Base-by-base conservation (phyloP, 2,888 invertebrate genomes). In the Gnatocerus cornutus region DNA sequence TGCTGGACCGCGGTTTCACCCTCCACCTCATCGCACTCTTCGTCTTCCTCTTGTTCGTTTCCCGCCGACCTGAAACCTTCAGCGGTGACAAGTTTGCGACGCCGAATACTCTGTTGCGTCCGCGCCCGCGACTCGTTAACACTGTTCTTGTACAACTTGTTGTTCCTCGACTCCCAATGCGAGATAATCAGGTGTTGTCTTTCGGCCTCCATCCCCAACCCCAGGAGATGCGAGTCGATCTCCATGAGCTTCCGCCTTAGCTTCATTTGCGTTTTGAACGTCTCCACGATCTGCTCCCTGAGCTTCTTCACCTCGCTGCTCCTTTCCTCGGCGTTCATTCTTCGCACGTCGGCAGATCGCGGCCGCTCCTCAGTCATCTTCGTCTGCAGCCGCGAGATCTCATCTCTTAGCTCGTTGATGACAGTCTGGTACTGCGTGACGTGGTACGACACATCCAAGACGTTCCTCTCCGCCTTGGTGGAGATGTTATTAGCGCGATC, bases 261-360 rank as follows among this genome's bases (percentile, higher is more conserved):
- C 72, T 95, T 91, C 96, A 97, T 97, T 84, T 97, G 97, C 75
- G 95, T 96, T 80, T 95, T 94, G 83, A 97, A 97, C 0, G 94
- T 93, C 0, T 92, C 90, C 3, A 97, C 92, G 46, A 97, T 94
- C 77, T 96, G 93, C 78, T 96, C 95, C 39, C 96, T 89, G 14
- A 97, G 84, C 16, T 89, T 89, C 72, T 90, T 89, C 7, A 93
- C 84, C 76, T 83, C 83, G 12, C 75, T 76, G 33, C 77, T 79
- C 27, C 82, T 71, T 69, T 83, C 81, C 64, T 82, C 80, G 0
- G 83, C 80, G 37, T 79, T 82, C 69, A 82, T 73, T 48, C 76
- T 77, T 33, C 83, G 78, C 10, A 87, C 84, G 39, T 87, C 86
- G 4, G 87, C 87, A 0, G 84, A 89, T 84, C 80, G 69, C 1